Evolutionary conservation across 2,888 invertebrate species (phyloP).

Genomic region (Aphelenchoides bicaudatus): DNA sequence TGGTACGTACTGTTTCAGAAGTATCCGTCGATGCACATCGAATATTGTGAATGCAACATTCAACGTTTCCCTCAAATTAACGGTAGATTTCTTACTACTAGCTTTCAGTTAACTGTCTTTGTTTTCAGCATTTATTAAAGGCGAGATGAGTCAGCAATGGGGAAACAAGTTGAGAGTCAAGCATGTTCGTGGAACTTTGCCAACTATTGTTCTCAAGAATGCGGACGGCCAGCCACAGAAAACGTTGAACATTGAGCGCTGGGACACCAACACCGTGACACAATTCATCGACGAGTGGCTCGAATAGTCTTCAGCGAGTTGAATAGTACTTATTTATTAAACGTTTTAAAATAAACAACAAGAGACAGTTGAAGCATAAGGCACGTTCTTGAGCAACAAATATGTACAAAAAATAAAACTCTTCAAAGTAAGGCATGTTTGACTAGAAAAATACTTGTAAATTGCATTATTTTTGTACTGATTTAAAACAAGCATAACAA

Average conservation of each 20-base stretch:
- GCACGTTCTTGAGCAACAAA: neutral
- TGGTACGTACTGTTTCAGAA: conserved; percentile 63
- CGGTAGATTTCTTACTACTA: conserved; percentile 63
- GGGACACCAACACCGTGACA: conserved; percentile 96
- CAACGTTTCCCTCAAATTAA: conserved; percentile 95
- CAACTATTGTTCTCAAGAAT: conserved; percentile 84
- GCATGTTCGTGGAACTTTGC: conserved; percentile 88
- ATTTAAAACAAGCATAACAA: too few relatives aligned
- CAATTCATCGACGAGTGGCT: conserved; percentile 89
- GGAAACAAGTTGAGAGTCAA: conserved; percentile 73
- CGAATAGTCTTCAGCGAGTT: conserved; percentile 35
- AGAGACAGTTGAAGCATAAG: neutral
- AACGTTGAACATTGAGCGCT: conserved; percentile 77
- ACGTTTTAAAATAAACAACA: neutral
- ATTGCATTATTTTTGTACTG: too few relatives aligned
- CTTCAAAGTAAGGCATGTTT: too few relatives aligned
- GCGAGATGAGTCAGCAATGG: conserved; percentile 82
- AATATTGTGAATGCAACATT: conserved; percentile 97
- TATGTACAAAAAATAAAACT: too few relatives aligned
- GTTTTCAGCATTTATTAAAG: conserved; percentile 82
- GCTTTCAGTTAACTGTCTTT: conserved; percentile 6
- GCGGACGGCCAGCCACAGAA: conserved; percentile 62
- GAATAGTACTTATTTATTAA: neutral
- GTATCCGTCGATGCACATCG: conserved; percentile 84
- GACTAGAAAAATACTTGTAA: too few relatives aligned